Percentiles rank a stretch among this genome's conserved stretches.
These are phyloP conservation scores for Acleris holmiana DNA, from an alignment of 2,888 invertebrate species.

Conservation along the genomic window DNA sequence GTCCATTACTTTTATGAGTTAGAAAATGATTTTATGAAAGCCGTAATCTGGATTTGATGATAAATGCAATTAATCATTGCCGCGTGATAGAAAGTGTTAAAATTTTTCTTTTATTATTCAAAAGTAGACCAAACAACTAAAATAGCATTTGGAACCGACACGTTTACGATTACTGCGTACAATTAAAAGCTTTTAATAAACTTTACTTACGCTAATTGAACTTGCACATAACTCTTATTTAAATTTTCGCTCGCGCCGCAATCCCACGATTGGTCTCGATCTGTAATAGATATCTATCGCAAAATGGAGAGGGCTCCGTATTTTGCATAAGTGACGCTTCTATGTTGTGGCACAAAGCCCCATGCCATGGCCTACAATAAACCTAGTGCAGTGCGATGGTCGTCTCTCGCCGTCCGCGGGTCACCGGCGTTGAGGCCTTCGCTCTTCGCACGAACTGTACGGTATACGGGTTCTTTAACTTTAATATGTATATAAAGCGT, in stretches of 20 bases:
- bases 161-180: slow-evolving; percentile 25
- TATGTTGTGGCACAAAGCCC: slow-evolving; percentile 71
- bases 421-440: slow-evolving; percentile 33
- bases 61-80: slow-evolving; percentile 20
- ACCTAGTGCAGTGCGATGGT: slow-evolving; percentile 51
- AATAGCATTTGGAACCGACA: not conserved
- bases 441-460: slow-evolving; percentile 14
- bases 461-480: slow-evolving; percentile 3
- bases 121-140: slow-evolving; percentile 7
- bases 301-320: slow-evolving; percentile 79
- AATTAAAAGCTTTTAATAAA: slow-evolving; percentile 53
- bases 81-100: slow-evolving; percentile 17
- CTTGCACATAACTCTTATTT: slow-evolving; percentile 59
- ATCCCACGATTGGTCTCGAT: slow-evolving; percentile 78
- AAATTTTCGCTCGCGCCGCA: slow-evolving; percentile 71
- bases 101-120: not conserved
- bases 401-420: slow-evolving; percentile 45
- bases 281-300: slow-evolving; percentile 74
- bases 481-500: not conserved
- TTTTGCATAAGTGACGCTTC: slow-evolving; percentile 75
- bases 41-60: slow-evolving; percentile 47
- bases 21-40: slow-evolving; percentile 76
- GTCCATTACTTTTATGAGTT: slow-evolving; percentile 66
- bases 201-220: slow-evolving; percentile 61
- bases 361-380: slow-evolving; percentile 61